Conservation (phyloP, 2,888 invertebrate genomes). For the Trileptium ribeirensis region DNA sequence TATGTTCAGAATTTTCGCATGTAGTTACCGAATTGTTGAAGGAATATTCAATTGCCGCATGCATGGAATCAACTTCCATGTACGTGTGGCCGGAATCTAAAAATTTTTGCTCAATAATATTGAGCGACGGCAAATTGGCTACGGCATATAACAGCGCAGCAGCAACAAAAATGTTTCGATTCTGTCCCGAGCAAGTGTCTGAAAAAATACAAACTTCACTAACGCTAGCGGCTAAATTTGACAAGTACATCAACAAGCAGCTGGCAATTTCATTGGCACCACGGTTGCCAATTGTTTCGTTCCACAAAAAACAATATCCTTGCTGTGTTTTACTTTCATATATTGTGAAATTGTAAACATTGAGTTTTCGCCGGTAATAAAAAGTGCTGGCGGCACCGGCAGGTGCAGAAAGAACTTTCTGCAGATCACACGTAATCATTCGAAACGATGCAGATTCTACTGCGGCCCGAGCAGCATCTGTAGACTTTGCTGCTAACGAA, state of each 20-base stretch:
- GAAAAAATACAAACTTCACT: not conserved
- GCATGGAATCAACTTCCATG: too few relatives aligned
- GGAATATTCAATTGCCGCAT: too few relatives aligned
- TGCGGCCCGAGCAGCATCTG: not conserved
- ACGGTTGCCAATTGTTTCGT: not conserved
- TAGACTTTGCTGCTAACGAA: not conserved
- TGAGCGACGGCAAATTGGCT: not conserved
- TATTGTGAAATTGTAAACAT: too few relatives aligned
- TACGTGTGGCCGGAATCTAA: conserved; percentile 17
- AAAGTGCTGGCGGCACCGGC: not conserved
- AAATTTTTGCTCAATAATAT: not conserved
- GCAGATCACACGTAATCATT: not conserved
- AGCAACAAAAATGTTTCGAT: conserved; percentile 1
- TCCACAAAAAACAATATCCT: conserved; percentile 15
- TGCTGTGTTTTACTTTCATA: not conserved
- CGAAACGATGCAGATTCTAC: not conserved
- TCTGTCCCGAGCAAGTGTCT: not conserved
- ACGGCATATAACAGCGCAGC: not conserved
- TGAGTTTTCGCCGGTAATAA: too few relatives aligned
- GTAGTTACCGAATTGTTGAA: too few relatives aligned
- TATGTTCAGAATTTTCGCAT: too few relatives aligned
- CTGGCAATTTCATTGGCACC: conserved; percentile 4
- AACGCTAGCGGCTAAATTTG: not conserved
- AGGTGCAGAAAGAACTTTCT: not conserved
- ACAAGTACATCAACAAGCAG: not conserved